These are phyloP conservation scores for Zaprionus lineosus DNA, from an alignment of 2,888 invertebrate genomes.

Conservation along the genomic window DNA sequence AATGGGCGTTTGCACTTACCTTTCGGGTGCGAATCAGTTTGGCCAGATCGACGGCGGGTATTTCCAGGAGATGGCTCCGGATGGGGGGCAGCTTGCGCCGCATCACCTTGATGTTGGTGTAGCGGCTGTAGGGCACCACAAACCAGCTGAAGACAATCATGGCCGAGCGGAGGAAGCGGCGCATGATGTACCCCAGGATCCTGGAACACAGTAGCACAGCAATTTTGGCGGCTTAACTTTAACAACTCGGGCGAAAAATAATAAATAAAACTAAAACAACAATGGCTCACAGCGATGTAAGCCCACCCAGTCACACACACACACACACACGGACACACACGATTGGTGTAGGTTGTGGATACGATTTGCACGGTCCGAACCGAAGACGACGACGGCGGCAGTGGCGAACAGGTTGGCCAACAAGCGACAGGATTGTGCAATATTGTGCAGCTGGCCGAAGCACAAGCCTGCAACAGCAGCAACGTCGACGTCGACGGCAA, in stretches of 20 bases:
- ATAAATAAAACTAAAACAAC: constrained; percentile 7
- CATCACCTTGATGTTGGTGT: constrained; percentile 84
- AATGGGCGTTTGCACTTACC: constrained; percentile 83
- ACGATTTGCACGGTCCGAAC: constrained; percentile 1
- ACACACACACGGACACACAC: constrained; percentile 15
- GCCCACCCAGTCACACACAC: too few relatives aligned
- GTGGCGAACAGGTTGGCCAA: constrained; percentile 63
- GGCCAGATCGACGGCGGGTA: constrained; percentile 88
- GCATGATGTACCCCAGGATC: constrained; percentile 85
- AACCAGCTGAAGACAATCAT: constrained; percentile 85
- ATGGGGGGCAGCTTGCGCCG: constrained; percentile 87
- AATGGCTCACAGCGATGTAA: too few relatives aligned
- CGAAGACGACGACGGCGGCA: constrained; percentile 14
- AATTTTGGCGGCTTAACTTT: constrained; percentile 81
- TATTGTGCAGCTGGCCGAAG: constrained; percentile 58
- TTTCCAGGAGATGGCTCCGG: constrained; percentile 86
- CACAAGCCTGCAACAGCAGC: constrained; percentile 40
- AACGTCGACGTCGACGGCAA: constrained; percentile 18
- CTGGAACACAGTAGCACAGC: constrained; percentile 84
- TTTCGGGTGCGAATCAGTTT: constrained; percentile 88
- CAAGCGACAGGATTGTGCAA: constrained; percentile 73
- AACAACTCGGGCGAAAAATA: constrained; percentile 45
- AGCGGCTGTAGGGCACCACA: constrained; percentile 84
- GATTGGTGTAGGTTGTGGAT: neutral
- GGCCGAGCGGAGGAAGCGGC: constrained; percentile 85